A percentile compares a stretch with the other conserved stretches of the same genome.
Conservation (phyloP, 2,113 vertebrate genomes). For the Aptenodytes forsteri region DNA sequence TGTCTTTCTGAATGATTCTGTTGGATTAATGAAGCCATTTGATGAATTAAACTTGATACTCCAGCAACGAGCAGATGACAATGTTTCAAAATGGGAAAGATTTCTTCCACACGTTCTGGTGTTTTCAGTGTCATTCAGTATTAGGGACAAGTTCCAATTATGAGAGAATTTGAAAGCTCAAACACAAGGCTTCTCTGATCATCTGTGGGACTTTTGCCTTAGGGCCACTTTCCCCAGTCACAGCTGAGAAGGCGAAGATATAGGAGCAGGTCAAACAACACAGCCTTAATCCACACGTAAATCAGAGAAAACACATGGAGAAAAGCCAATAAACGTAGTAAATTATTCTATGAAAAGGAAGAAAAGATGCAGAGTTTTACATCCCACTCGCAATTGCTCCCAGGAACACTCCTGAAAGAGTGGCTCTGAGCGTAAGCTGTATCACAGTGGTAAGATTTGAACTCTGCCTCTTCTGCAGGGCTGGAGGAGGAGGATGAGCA, state of each 20-base stretch:
- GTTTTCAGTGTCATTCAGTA: background rate
- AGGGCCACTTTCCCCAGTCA: background rate
- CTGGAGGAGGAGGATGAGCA: background rate
- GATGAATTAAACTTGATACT: conserved; percentile 41
- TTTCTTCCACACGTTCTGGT: background rate
- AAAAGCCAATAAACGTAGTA: background rate
- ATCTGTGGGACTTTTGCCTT: background rate
- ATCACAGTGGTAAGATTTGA: background rate
- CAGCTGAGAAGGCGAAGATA: background rate
- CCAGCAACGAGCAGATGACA: background rate
- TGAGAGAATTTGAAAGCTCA: background rate
- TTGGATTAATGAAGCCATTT: conserved; percentile 60
- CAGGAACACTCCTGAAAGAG: background rate
- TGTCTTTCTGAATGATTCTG: conserved; percentile 39
- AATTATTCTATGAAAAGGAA: background rate
- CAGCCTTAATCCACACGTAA: background rate
- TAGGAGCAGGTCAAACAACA: background rate
- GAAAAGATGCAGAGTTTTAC: background rate
- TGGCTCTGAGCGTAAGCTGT: background rate
- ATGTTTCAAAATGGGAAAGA: background rate
- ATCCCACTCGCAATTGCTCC: background rate
- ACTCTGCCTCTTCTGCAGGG: background rate
- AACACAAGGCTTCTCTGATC: background rate
- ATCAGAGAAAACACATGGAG: background rate
- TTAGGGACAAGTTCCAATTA: background rate